Conservation (phyloP, 1,140 invertebrate genomes). For the Chironomus tepperi region DNA sequence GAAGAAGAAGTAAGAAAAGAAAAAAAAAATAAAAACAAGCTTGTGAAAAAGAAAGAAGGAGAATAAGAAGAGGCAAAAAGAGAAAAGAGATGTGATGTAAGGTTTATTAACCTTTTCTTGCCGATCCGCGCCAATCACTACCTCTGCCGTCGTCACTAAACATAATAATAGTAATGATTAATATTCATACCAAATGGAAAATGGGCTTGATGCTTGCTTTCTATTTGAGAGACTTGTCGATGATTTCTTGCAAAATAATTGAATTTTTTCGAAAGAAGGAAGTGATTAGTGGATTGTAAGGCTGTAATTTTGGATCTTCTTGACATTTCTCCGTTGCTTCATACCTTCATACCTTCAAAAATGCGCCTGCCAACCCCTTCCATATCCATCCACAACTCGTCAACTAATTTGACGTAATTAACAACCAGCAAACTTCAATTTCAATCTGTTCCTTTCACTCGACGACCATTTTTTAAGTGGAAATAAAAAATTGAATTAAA, state of each 20-base stretch:
- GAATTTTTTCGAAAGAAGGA: no score
- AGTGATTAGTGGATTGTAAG: no score
- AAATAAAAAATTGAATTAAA: no score
- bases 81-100: background rate
- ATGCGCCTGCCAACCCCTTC: no score
- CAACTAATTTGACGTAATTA: background rate
- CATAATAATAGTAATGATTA: background rate
- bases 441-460: background rate
- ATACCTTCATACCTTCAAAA: no score
- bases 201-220: no score
- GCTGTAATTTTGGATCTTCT: no score
- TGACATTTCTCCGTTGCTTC: no score
- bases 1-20: background rate
- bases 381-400: background rate
- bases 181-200: no score
- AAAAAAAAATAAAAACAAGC: background rate
- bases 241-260: no score
- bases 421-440: background rate
- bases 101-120: conserved; percentile 18
- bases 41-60: conserved; percentile 9
- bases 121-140: conserved; percentile 16
- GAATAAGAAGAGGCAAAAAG: background rate
- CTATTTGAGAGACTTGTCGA: no score
- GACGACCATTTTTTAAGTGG: no score
- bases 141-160: background rate